phyloP scores from a whole-genome alignment of 92 coral and sea anemone species.

The Hydrozoanthus gracilis region DNA sequence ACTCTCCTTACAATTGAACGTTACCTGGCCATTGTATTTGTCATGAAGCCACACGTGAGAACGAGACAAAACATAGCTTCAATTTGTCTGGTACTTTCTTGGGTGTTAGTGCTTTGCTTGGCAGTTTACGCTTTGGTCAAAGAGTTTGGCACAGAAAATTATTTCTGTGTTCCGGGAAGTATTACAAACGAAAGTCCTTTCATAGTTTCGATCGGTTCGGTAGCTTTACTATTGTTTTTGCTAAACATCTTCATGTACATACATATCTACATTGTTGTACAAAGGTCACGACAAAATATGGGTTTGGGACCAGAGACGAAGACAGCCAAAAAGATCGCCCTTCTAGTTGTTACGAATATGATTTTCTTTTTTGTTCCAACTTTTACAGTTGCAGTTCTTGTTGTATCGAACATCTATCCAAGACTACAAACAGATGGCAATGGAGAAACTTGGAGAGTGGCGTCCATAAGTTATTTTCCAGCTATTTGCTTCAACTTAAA shows the following conservation, averaged over 20 bases:
- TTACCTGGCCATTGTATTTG: constrained; percentile 69
- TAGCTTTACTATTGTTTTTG: constrained; percentile 58
- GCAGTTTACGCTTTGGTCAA: constrained; percentile 67
- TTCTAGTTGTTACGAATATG: constrained; percentile 72
- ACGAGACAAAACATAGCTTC: constrained; percentile 45
- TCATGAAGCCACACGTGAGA: constrained; percentile 71
- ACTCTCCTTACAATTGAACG: constrained; percentile 70
- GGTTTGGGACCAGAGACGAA: constrained; percentile 77
- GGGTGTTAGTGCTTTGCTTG: constrained; percentile 55
- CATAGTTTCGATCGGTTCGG: constrained; percentile 64
- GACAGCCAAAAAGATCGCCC: constrained; percentile 72
- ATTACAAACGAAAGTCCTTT: constrained; percentile 69
- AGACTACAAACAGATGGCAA: constrained; percentile 12
- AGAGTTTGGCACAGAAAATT: constrained; percentile 70
- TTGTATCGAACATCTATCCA: constrained; percentile 23
- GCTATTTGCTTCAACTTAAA: constrained; percentile 75
- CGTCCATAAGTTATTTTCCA: constrained; percentile 8
- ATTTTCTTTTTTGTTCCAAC: constrained; percentile 74
- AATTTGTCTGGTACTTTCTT: constrained; percentile 32
- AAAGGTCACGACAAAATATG: constrained; percentile 65
- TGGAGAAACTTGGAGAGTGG: constrained; percentile 39
- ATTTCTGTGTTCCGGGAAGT: constrained; percentile 80
- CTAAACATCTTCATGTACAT: constrained; percentile 65
- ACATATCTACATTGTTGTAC: constrained; percentile 71
- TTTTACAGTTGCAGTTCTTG: constrained; percentile 45